Evolutionary conservation across 2,797 vertebrate species (phyloP), one percentile per base, ranked within the genome.

Genomic region (Pristis pectinata): DNA sequence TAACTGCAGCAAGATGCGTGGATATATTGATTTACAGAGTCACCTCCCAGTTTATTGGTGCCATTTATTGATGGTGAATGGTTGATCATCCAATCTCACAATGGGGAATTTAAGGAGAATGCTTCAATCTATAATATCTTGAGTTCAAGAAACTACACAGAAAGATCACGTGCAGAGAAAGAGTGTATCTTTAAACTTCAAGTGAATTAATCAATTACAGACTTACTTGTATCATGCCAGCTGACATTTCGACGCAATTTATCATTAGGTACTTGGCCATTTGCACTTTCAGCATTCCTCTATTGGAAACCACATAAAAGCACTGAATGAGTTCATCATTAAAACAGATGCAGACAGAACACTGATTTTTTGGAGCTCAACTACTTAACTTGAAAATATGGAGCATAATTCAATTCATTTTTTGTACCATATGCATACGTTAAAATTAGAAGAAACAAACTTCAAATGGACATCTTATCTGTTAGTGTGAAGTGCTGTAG

Each of bases 191-290:
- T 91, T 27, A 59, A 91, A 37, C 41, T 67, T 87, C 91, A 67
- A 91, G 2, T 67, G 22, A 67, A 37, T 41, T 41, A 67, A 67
- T 91, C n/a, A 76, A n/a, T 53, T 24, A 74, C 44, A 56, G 13
- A 94, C 95, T 96, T 96, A 98, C 98, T 98, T 96, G 98, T 97
- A 95, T 98, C 98, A 94, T 98, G 98, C 98, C 98, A 98, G 96
- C 97, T 98, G 95, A 98, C 96, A 0, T 97, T 98, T 95, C 97
- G 97, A 95, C 97, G 96, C 0, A 97, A 97, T 97, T 98, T 98
- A 95, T 98, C 98, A 0, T 97, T 97, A 94, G 96, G 91, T 1
- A 98, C 96, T 64, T 97, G 97, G 0, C 97, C 98, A 94, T 97
- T 97, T 82, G 96, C 79, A 95, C 98, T 70, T 76, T 94, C 97